These are phyloP conservation scores for Alosa sapidissima DNA, from an alignment of 2,797 vertebrate species.

Conservation along the genomic window DNA sequence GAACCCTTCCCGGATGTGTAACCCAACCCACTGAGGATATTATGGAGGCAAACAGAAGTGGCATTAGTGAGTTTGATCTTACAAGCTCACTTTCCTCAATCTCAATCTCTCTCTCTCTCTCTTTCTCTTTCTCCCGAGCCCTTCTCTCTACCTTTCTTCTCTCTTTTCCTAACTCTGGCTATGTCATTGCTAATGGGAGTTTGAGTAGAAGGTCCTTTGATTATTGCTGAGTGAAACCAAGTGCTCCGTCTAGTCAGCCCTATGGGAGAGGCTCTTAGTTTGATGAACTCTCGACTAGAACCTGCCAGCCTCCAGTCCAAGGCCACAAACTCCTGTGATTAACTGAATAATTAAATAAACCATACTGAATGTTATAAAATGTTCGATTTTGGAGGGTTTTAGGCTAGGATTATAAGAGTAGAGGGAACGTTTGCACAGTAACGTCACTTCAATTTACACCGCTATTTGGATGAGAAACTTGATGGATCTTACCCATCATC, in stretches of 20 bases:
- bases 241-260: neutral
- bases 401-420: neutral
- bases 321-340: neutral
- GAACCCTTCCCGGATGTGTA: slow-evolving; percentile 78
- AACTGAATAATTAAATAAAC: neutral
- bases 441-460: neutral
- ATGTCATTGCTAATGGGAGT: slow-evolving; percentile 1
- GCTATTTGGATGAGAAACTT: neutral
- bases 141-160: neutral
- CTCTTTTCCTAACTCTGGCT: neutral
- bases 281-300: neutral
- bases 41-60: slow-evolving; percentile 75
- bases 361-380: neutral
- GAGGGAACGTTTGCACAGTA: neutral
- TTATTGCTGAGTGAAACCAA: slow-evolving; percentile 19
- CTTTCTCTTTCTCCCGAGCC: slow-evolving; percentile 23
- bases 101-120: slow-evolving; percentile 44
- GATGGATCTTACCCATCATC: neutral
- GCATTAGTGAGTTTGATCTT: slow-evolving; percentile 75
- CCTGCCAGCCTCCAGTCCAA: slow-evolving; percentile 5
- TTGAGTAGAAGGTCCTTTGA: slow-evolving; percentile 14
- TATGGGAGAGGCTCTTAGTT: neutral
- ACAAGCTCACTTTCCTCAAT: slow-evolving; percentile 60
- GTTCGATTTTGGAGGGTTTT: neutral
- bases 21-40: slow-evolving; percentile 78